phyloP scores from a whole-genome alignment of 2,888 invertebrate genomes.

The Calameuta pallipes region DNA sequence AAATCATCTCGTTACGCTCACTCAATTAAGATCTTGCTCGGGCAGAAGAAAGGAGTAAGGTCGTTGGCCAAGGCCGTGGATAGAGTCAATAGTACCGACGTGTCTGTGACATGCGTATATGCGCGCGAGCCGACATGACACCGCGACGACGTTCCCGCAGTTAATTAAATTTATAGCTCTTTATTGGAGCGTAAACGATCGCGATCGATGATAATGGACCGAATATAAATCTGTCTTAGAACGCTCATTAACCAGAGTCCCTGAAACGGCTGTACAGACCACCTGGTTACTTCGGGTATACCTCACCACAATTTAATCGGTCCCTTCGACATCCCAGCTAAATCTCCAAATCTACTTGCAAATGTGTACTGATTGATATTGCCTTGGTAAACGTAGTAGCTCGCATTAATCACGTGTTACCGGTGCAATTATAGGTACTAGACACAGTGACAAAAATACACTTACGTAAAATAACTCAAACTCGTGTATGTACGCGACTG shows the following conservation, averaged over 20 bases:
- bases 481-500: not conserved
- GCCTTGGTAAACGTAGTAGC: not conserved
- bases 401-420: not conserved
- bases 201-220: slow-evolving; percentile 48
- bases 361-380: not conserved
- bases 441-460: not conserved
- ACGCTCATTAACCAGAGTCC: slow-evolving; percentile 26
- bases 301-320: slow-evolving; percentile 1
- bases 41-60: slow-evolving; percentile 46
- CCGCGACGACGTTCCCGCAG: slow-evolving; percentile 22
- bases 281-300: not conserved
- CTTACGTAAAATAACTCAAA: not conserved
- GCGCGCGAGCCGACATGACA: not conserved
- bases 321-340: slow-evolving; percentile 8
- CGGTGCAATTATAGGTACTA: not conserved
- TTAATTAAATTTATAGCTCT: slow-evolving; percentile 58
- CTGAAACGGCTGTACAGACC: not conserved
- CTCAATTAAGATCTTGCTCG: not conserved
- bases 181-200: slow-evolving; percentile 49
- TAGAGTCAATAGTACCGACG: not conserved
- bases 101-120: not conserved
- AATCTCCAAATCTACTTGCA: not conserved
- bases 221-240: slow-evolving; percentile 41
- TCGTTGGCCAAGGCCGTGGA: slow-evolving; percentile 44
- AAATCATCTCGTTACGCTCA: not conserved